Evolutionary conservation across 2,113 vertebrate genomes (phyloP).

Genomic region (Centropristis striata): DNA sequence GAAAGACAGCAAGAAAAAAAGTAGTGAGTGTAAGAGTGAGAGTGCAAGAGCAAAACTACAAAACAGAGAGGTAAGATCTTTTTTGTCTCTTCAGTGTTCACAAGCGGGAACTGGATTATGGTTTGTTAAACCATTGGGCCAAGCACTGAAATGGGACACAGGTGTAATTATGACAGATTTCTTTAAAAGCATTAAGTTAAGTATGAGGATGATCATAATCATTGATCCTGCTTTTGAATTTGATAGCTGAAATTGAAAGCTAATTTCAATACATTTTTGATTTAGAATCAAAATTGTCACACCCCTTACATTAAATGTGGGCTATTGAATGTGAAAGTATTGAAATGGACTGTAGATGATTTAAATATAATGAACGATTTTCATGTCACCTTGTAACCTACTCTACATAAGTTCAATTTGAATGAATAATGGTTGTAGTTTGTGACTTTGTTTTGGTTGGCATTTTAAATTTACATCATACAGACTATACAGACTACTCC

Average conservation of each 20-base stretch:
- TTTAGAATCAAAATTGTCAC: too few species aligned
- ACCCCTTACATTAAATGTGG: too few species aligned
- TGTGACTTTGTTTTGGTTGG: neutral
- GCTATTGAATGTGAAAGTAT: too few species aligned
- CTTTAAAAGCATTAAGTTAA: neutral
- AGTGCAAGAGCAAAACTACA: slow-evolving; percentile 37
- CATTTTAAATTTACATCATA: neutral
- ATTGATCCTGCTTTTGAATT: neutral
- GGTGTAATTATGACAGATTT: neutral
- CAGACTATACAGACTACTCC: too few species aligned
- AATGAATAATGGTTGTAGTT: neutral
- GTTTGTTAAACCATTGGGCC: neutral
- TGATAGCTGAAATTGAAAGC: too few species aligned
- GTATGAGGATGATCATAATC: neutral
- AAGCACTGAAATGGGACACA: neutral
- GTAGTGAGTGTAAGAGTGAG: neutral
- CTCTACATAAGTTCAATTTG: neutral
- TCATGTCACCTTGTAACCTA: neutral
- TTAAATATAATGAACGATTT: too few species aligned
- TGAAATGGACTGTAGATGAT: too few species aligned
- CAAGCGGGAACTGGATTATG: slow-evolving; percentile 11
- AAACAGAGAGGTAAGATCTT: slow-evolving; percentile 19
- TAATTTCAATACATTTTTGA: too few species aligned
- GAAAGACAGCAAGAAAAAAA: slow-evolving; percentile 45
- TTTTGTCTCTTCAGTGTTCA: slow-evolving; percentile 1